Base-by-base conservation (phyloP, 2,888 invertebrate species). In the Acholoe squamosa region DNA sequence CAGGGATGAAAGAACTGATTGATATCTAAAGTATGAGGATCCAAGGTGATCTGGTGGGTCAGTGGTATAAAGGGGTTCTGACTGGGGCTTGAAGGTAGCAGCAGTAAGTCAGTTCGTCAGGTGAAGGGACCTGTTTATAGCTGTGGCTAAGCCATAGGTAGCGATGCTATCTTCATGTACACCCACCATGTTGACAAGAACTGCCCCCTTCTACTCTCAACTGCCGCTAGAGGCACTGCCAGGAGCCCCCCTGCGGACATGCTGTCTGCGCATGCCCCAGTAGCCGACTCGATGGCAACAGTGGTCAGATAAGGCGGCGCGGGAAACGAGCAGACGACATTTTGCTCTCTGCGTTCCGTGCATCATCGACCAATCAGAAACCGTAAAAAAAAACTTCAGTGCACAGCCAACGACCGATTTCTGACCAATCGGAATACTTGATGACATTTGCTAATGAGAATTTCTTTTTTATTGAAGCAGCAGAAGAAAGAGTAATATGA, bases 231-330 rank as follows among this genome's bases (percentile, higher is more conserved):
- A 25, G 71, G 71, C 71, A 28, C 71, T 71, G 14, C 7, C 7
- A 25, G 25, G 14, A 28, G 3, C 3, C 71, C 71, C 71, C 71
- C 71, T 28, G 31, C 28, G 71, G 71, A 71, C 71, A 61, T 14
- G 1, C 71, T 28, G 71, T 71, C 71, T 71, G 71, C 31, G 28
- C 31, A 28, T 71, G 71, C 71, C 14, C 3, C 71, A 25, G 14
- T 14, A 71, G 28, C 71, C 25, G 71, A 71, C 71, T 71, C 71
- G 5, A 71, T 71, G 71, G 71, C 71, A 28, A 25, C 71, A 71
- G 71, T 71, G n/a, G 71, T 71, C 71, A 71, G 71, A 71, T 71
- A 71, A 61, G 61, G 14, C 61, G 61, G 71, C 71, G 71, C 71
- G 71, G 28, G 71, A 71, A 71, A 71, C 12, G 14, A 5, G 28